Evolutionary conservation across 2,888 invertebrate species (phyloP), one percentile per base, ranked within the genome.

Genomic region (Polydrusus pterygomalis): DNA sequence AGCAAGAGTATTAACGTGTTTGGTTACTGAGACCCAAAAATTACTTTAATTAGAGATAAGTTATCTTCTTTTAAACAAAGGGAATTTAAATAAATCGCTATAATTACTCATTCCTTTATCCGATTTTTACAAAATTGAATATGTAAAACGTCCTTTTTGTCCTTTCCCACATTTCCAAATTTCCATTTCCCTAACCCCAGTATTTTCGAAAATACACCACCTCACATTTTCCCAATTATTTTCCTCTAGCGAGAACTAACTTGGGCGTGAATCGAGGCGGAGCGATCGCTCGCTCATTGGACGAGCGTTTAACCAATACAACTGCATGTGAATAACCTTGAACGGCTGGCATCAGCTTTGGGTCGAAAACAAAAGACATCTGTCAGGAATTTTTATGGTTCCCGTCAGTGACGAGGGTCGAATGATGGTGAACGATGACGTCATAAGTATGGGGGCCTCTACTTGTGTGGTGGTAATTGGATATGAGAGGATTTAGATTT

Each of bases 381-480:
- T 77, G 77, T 43, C 69, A 64, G 77, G 68, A 63, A 75, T 75
- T 77, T 77, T 77, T 77, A 77, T 77, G 77, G 77, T 72, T 74
- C 54, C 74, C 75, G 75, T 72, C 65, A 38, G 6, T 49, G 68
- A 67, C 62, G 78, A 75, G 75, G 76, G 75, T 74, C 74, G 79
- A 75, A 74, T 71, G 56, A 77, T 75, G 72, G 74, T 77, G 77
- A 78, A 64, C 65, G 63, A 38, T 75, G 75, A 74, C 74, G 69
- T 76, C 70, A 70, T 38, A 49, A 63, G 34, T 63, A 68, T 69
- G 72, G 72, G 76, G 76, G 72, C 70, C 58, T 58, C 70, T 30
- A 58, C 51, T 43, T 63, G 68, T 43, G 62, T 65, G 71, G 70
- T 56, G 68, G 68, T 68, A 68, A 68, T 68, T 56, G 20, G 56